A percentile compares a stretch with the other conserved stretches of the same genome.
Evolutionary conservation across 2,888 invertebrate species (phyloP).

Genomic region (Ectemnius continuus): DNA sequence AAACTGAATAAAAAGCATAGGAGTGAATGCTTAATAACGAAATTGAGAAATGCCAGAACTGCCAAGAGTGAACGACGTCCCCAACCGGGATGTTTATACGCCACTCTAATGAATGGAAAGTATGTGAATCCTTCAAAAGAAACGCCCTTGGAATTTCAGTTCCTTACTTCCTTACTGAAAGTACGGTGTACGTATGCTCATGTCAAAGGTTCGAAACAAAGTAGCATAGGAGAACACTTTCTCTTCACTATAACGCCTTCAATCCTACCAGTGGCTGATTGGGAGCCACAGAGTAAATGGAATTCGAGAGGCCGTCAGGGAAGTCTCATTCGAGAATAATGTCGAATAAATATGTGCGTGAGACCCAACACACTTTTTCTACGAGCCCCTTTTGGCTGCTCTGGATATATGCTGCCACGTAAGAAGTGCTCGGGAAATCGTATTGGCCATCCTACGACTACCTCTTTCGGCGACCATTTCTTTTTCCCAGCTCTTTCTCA

Average conservation of each 20-base stretch:
- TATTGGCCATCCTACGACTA: constrained; percentile 20
- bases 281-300: constrained; percentile 42
- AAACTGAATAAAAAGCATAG: background rate
- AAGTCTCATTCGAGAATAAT: constrained; percentile 48
- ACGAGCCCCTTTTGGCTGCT: constrained; percentile 25
- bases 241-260: constrained; percentile 12
- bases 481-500: constrained; percentile 24
- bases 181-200: no score
- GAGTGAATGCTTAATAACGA: constrained; percentile 7
- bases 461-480: constrained; percentile 17
- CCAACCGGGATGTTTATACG: background rate
- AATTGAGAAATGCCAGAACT: background rate
- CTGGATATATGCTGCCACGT: constrained; percentile 5
- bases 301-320: constrained; percentile 40
- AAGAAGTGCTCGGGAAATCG: constrained; percentile 37
- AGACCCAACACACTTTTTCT: constrained; percentile 18
- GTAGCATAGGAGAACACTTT: constrained; percentile 29
- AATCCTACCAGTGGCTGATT: constrained; percentile 13
- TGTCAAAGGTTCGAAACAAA: background rate
- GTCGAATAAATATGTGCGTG: constrained; percentile 45
- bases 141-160: no score
- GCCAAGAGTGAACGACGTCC: background rate
- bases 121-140: background rate
- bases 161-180: no score
- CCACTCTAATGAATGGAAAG: background rate